phyloP scores from a whole-genome alignment of 2,888 invertebrate species.

The Drosophila setosimentum region DNA sequence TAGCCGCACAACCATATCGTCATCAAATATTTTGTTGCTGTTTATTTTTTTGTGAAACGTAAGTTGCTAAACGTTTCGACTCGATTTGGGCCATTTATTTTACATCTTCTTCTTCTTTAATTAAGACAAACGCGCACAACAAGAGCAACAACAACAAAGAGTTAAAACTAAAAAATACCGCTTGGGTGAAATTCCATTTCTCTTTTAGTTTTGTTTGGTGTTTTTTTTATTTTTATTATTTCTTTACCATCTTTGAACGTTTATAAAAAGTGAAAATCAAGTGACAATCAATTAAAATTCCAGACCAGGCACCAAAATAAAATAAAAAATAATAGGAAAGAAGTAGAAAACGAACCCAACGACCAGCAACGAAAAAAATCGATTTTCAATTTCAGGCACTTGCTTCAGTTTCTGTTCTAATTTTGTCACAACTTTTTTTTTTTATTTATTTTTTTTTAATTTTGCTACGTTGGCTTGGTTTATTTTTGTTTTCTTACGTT shows the following conservation, averaged over 20 bases:
- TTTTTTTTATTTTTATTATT: constrained; percentile 40
- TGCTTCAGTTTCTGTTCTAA: constrained; percentile 70
- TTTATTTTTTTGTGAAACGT: constrained; percentile 41
- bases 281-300: constrained; percentile 82
- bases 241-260: constrained; percentile 58
- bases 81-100: constrained; percentile 78
- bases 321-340: constrained; percentile 14
- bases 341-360: constrained; percentile 12
- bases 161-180: constrained; percentile 49
- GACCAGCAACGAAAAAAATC: constrained; percentile 57
- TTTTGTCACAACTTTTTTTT: constrained; percentile 59
- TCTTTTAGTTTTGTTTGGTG: constrained; percentile 61
- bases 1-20: constrained; percentile 37
- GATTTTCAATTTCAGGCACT: constrained; percentile 72
- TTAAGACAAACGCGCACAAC: constrained; percentile 64
- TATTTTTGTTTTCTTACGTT: constrained; percentile 54
- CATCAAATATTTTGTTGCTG: neutral
- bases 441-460: constrained; percentile 42
- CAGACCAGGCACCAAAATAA: constrained; percentile 59
- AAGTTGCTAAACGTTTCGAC: constrained; percentile 59
- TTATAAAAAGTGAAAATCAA: constrained; percentile 79
- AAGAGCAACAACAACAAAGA: constrained; percentile 58
- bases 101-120: constrained; percentile 69
- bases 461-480: constrained; percentile 58
- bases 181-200: constrained; percentile 82